These are phyloP conservation scores for Indicator indicator DNA, from an alignment of 2,113 vertebrate genomes.

Conservation along the genomic window DNA sequence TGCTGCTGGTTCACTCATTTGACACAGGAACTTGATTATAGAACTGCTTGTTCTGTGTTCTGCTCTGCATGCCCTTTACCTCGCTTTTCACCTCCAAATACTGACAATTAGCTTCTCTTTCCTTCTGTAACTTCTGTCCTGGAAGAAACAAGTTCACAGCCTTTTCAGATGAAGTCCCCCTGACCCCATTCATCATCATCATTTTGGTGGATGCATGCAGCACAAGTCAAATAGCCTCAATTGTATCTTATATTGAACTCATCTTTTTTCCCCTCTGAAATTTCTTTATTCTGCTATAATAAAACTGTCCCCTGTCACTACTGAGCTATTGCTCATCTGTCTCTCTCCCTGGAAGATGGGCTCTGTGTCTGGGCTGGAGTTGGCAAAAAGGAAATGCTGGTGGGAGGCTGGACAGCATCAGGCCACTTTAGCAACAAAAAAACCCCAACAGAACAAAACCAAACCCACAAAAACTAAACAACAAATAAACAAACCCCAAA, in stretches of 20 bases:
- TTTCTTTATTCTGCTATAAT: background rate
- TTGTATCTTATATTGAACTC: background rate
- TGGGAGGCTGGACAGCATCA: background rate
- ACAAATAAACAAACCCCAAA: too few relatives aligned
- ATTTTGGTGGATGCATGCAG: background rate
- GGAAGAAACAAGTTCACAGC: background rate
- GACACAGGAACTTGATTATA: background rate
- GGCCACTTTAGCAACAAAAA: background rate
- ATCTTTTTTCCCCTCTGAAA: constrained; percentile 11
- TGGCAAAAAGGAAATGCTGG: background rate
- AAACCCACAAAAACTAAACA: too few relatives aligned
- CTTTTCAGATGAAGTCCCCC: background rate
- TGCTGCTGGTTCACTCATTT: background rate
- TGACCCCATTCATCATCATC: background rate
- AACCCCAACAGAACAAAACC: too few relatives aligned
- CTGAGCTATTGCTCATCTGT: constrained; percentile 32
- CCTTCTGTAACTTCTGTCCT: background rate
- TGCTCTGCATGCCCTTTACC: background rate
- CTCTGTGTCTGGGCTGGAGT: background rate
- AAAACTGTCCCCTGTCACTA: constrained; percentile 27
- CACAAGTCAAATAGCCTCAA: constrained; percentile 41
- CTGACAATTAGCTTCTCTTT: background rate
- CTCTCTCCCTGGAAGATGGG: background rate
- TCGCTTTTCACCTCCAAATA: background rate
- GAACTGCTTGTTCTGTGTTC: background rate